Evolutionary conservation across 2,113 vertebrate genomes (phyloP).

Genomic region (Heterochromis multidens): DNA sequence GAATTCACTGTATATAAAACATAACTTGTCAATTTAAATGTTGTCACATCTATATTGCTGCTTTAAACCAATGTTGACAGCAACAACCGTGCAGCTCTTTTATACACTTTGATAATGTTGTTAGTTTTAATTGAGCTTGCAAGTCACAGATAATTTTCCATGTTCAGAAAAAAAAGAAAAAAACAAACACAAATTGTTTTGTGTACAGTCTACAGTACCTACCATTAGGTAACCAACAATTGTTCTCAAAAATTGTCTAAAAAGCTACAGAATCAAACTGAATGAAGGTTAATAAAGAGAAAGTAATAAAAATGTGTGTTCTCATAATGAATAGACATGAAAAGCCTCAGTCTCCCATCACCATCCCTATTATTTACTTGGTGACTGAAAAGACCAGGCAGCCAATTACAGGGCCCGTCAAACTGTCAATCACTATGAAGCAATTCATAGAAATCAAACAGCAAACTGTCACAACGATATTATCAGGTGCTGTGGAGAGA

Average conservation of each 20-base stretch:
- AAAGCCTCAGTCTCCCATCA: constrained; percentile 29
- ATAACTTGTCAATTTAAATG: neutral
- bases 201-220: neutral
- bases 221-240: neutral
- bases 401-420: constrained; percentile 59
- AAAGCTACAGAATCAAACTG: neutral
- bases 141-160: neutral
- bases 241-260: neutral
- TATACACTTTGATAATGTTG: neutral
- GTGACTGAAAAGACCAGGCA: constrained; percentile 52
- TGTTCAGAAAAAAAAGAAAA: neutral
- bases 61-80: neutral
- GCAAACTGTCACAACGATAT: constrained; percentile 56
- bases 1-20: neutral
- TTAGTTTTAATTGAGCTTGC: neutral
- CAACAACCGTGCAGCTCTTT: neutral
- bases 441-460: constrained; percentile 59
- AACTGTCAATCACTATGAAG: constrained; percentile 61
- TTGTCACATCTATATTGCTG: neutral
- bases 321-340: constrained; percentile 40
- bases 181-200: neutral
- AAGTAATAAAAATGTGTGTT: constrained; percentile 28
- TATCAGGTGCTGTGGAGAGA: constrained; percentile 47
- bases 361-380: constrained; percentile 57
- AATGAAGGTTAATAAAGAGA: constrained; percentile 29